Evolutionary conservation across 2,113 vertebrate genomes (phyloP).

Genomic region (Myotis lucifugus): DNA sequence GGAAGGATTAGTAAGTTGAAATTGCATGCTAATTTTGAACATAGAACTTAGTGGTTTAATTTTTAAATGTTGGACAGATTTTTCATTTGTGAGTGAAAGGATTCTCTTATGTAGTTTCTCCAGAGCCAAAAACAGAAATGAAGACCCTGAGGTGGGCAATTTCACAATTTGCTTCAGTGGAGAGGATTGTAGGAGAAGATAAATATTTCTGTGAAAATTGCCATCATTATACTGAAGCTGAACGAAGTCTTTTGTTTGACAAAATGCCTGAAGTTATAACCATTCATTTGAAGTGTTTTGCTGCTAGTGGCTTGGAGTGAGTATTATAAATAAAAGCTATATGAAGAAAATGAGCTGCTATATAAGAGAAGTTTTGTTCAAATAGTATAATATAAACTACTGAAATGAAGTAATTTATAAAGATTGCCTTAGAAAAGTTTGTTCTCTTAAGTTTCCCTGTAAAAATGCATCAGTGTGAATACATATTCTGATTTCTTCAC

Average conservation of each 20-base stretch:
- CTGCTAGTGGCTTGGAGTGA: slow-evolving; percentile 95
- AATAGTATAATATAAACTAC: background rate
- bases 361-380: slow-evolving; percentile 34
- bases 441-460: background rate
- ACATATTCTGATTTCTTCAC: background rate
- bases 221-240: slow-evolving; percentile 96
- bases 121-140: slow-evolving; percentile 95
- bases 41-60: slow-evolving; percentile 6
- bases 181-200: slow-evolving; percentile 97
- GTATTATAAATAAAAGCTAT: slow-evolving; percentile 77
- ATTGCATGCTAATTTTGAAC: background rate
- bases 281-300: slow-evolving; percentile 98
- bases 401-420: slow-evolving; percentile 35
- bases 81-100: slow-evolving; percentile 37
- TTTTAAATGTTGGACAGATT: slow-evolving; percentile 18
- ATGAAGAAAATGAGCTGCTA: slow-evolving; percentile 12
- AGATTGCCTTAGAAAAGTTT: background rate
- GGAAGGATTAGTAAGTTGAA: slow-evolving; percentile 7
- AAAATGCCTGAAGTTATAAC: slow-evolving; percentile 98
- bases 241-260: slow-evolving; percentile 97
- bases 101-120: slow-evolving; percentile 90
- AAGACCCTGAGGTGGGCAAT: slow-evolving; percentile 98
- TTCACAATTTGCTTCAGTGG: slow-evolving; percentile 97
- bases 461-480: slow-evolving; percentile 4
- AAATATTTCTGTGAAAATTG: slow-evolving; percentile 99